Evolutionary conservation across 2,888 invertebrate species (phyloP), one percentile per base, ranked within the genome.

Genomic region (Watsonalla binaria): DNA sequence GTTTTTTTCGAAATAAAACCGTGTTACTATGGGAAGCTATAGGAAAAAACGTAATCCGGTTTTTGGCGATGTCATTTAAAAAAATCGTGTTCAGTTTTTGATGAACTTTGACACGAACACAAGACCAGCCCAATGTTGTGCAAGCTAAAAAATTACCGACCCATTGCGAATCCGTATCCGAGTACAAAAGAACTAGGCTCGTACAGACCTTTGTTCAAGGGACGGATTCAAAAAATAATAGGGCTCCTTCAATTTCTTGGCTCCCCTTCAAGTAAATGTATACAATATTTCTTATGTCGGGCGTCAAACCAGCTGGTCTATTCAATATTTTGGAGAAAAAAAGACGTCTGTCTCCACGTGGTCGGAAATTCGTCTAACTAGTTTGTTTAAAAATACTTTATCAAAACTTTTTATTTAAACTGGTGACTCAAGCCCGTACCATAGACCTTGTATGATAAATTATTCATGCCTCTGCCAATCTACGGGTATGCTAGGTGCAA

Each of bases 281-380:
- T 79, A 84, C 82, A 83, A 80, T 82, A 80, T 84, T 83, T 80
- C 84, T 81, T 82, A 73, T 74, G 78, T 67, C 76, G 75, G 69
- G 68, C 71, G 74, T 74, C 72, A 75, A 80, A 85, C 86, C 89
- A 90, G 87, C 88, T 89, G 90, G 83, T 81, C 84, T 83, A 84
- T 89, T 86, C 72, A 89, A 76, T 64, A 61, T 59, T 70, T 76
- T 78, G 72, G 64, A 64, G 59, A 58, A 55, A 47, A 61, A 62
- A 65, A 66, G 65, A 60, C 65, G 71, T 68, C 59, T 69, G 68
- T 70, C 67, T 78, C 78, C 86, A 87, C 86, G 88, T 87, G 85
- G 82, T 82, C 78, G 83, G 82, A 83, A 78, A 80, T 76, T 74
- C 63, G 73, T 14, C 49, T 15, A 49, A 76, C 75, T 74, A 72